Conservation (phyloP, 2,797 vertebrate genomes). For the Lates japonicus region DNA sequence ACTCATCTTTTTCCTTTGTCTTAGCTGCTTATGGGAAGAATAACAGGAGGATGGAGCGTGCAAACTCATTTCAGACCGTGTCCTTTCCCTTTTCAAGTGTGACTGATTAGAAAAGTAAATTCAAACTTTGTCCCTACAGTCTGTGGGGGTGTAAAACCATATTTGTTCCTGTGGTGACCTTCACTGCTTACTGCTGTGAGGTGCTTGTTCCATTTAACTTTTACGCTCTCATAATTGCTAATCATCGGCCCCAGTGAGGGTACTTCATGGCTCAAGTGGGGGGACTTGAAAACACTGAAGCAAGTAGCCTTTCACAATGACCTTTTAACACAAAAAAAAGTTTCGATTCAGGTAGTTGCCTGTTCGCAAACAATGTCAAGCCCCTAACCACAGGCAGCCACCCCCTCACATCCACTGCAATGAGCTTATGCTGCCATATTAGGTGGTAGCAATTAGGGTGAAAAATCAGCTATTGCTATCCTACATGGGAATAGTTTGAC, state of each 20-base stretch:
- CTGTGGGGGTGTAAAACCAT: conserved; percentile 58
- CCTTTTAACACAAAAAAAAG: background rate
- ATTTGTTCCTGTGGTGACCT: conserved; percentile 74
- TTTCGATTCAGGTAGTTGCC: conserved; percentile 39
- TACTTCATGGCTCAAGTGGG: conserved; percentile 5
- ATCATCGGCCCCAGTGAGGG: conserved; percentile 22
- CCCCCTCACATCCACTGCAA: background rate
- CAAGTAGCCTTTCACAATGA: conserved; percentile 6
- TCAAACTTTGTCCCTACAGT: conserved; percentile 41
- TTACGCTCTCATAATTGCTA: conserved; percentile 45
- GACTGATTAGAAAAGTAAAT: conserved; percentile 64
- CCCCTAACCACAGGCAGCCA: conserved; percentile 30
- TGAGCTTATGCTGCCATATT: background rate
- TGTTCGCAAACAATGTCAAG: background rate
- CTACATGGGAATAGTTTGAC: background rate
- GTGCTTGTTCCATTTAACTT: conserved; percentile 74
- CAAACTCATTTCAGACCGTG: conserved; percentile 69
- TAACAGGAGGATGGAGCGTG: conserved; percentile 52
- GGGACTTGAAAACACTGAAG: conserved; percentile 4
- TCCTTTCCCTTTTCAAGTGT: conserved; percentile 73
- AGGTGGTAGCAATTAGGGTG: background rate
- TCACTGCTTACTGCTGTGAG: conserved; percentile 61
- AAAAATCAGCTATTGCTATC: background rate
- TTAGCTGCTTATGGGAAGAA: conserved; percentile 53
- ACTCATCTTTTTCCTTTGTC: conserved; percentile 71